Evolutionary conservation across 2,113 vertebrate genomes (phyloP), one percentile per base, ranked within the genome.

Genomic region (Gymnogyps californianus): DNA sequence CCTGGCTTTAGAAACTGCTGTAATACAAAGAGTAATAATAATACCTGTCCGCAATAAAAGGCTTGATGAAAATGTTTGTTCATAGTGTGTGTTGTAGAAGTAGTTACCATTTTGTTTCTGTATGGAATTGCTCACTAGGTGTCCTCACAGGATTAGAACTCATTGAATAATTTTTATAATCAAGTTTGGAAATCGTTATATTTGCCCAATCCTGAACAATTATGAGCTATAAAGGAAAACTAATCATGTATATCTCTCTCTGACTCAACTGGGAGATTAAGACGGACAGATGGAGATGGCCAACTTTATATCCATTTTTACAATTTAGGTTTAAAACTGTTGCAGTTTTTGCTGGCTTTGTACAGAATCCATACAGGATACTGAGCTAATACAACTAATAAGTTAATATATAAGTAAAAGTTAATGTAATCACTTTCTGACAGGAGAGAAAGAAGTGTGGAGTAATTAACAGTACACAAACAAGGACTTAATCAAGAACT

Each of bases 71-170:
- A 81, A 71, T 86, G 2, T 51, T 57, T 70, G 8, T 51, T 87
- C 17, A 16, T 59, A 9, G 0, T 40, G 5, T 22, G 8, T 26
- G 5, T 38, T 71, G 34, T 36, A 83, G 38, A n/a, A 93, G 42
- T 18, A 10, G 22, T 91, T 85, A 44, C 40, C 76, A 1, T n/a
- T 80, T 93, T 75, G 10, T 46, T 89, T 89, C 58, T 76, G 1
- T 36, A 79, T 31, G 38, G 42, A 70, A 77, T 58, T 95, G 83
- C 78, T 95, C 96, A 89, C 93, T 97, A 97, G 97, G 54, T 96
- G 96, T 96, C 96, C 96, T 95, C 96, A 65, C 42, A 96, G 96
- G 90, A 96, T 89, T 93, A 97, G 71, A 82, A 82, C 85, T 95
- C 62, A 49, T 18, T 11, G 20, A 67, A 15, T 26, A 34, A 51